phyloP scores from a whole-genome alignment of 37 sponge, comb jelly and placozoan species.

The Corticium candelabrum region DNA sequence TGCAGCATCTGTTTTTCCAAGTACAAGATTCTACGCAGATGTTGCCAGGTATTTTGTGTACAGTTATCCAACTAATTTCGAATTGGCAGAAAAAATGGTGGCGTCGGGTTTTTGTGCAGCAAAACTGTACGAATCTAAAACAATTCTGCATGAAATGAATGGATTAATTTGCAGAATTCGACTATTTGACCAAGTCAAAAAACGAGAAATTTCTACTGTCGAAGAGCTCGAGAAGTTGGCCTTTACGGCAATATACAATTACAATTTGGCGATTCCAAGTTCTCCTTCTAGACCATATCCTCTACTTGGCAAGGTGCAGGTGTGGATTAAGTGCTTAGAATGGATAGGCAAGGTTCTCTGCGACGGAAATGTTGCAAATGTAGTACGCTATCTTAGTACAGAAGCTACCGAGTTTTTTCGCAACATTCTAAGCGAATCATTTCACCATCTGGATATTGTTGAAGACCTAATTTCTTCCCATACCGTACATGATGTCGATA shows the following conservation, averaged over 20 bases:
- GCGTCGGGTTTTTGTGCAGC: neutral
- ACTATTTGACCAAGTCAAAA: neutral
- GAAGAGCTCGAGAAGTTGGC: neutral
- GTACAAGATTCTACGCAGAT: neutral
- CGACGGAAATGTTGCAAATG: neutral
- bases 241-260: neutral
- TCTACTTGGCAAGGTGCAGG: neutral
- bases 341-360: neutral
- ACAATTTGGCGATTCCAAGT: neutral
- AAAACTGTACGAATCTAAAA: neutral
- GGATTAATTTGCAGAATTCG: neutral
- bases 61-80: neutral
- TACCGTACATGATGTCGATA: neutral
- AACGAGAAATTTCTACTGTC: neutral
- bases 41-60: neutral
- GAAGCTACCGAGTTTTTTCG: neutral
- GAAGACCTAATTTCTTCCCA: neutral
- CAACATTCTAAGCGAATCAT: neutral
- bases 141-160: neutral
- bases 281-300: neutral
- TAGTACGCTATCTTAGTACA: neutral
- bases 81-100: neutral
- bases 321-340: neutral
- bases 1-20: neutral
- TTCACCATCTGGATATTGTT: neutral